A percentile compares a stretch with the other conserved stretches of the same genome.
Conservation (phyloP, 1,140 invertebrate genomes). For the Drosophila kurseongensis region DNA sequence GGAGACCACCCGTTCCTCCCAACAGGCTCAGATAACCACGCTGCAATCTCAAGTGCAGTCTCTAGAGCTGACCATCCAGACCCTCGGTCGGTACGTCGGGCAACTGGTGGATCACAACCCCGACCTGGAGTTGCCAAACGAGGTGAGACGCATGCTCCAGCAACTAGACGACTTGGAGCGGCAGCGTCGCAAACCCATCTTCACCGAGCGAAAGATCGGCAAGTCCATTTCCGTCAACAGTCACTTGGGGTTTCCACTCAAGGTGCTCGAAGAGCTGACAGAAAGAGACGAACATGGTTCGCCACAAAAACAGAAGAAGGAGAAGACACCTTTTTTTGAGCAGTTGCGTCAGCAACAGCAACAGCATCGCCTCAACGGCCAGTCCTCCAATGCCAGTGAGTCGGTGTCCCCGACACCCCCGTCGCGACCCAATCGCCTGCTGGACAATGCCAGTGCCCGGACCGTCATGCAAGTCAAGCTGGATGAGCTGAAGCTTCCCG, state of each 20-base stretch:
- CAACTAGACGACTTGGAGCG: constrained; percentile 86
- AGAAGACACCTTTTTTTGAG: constrained; percentile 85
- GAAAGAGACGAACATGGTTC: constrained; percentile 85
- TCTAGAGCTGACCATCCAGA: constrained; percentile 87
- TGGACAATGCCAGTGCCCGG: constrained; percentile 61
- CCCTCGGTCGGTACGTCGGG: constrained; percentile 87
- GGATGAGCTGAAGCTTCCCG: constrained; percentile 84
- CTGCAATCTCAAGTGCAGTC: constrained; percentile 88
- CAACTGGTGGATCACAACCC: constrained; percentile 86
- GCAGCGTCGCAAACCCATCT: constrained; percentile 76
- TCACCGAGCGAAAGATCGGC: constrained; percentile 83
- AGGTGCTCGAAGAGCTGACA: constrained; percentile 86
- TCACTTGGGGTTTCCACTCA: constrained; percentile 85
- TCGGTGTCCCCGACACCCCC: constrained; percentile 39
- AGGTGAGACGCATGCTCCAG: constrained; percentile 88
- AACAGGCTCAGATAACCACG: constrained; percentile 86
- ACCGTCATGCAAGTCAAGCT: constrained; percentile 71
- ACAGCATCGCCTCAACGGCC: constrained; percentile 51
- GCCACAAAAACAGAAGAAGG: constrained; percentile 84
- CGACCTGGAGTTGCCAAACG: constrained; percentile 88
- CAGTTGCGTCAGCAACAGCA: constrained; percentile 81
- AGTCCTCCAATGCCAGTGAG: constrained; percentile 30
- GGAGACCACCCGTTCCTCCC: constrained; percentile 86
- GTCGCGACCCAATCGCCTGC: constrained; percentile 72
- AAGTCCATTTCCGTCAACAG: constrained; percentile 83